Evolutionary conservation across 2,888 invertebrate species (phyloP).

Genomic region (Caenorhabditis sp.): DNA sequence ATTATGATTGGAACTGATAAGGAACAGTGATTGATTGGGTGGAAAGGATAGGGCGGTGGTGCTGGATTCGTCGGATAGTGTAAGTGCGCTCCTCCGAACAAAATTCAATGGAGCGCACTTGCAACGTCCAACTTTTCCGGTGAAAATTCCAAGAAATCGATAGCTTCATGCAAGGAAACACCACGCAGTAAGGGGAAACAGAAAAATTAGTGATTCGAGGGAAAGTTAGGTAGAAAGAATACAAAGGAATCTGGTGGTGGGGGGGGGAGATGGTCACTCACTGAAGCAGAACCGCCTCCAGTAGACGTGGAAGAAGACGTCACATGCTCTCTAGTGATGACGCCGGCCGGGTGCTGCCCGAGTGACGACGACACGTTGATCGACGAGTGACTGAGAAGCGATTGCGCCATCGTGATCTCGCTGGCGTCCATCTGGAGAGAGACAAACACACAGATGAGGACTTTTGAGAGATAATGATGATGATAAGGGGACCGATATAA

Average conservation of each 20-base stretch:
- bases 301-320: slow-evolving; percentile 33
- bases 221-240: neutral
- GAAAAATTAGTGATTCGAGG: neutral
- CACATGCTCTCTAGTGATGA: slow-evolving; percentile 64
- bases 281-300: slow-evolving; percentile 54
- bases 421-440: slow-evolving; percentile 73
- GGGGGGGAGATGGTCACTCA: slow-evolving; percentile 29
- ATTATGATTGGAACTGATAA: neutral
- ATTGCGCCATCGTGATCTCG: slow-evolving; percentile 70
- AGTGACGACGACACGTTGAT: slow-evolving; percentile 66
- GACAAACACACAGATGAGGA: slow-evolving; percentile 50
- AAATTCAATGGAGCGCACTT: too few species aligned
- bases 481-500: too few species aligned
- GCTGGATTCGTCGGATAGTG: slow-evolving; percentile 1
- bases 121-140: too few species aligned
- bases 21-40: neutral
- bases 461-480: neutral
- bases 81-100: too few species aligned
- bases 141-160: too few species aligned
- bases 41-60: slow-evolving; percentile 4
- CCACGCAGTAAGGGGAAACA: neutral
- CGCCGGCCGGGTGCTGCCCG: slow-evolving; percentile 61
- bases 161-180: neutral
- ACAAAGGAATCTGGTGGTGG: too few species aligned
- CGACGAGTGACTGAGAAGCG: slow-evolving; percentile 69